A percentile compares a stretch with the other conserved stretches of the same genome.
phyloP scores from a whole-genome alignment of 2,888 invertebrate species.

The Aquatica leii region DNA sequence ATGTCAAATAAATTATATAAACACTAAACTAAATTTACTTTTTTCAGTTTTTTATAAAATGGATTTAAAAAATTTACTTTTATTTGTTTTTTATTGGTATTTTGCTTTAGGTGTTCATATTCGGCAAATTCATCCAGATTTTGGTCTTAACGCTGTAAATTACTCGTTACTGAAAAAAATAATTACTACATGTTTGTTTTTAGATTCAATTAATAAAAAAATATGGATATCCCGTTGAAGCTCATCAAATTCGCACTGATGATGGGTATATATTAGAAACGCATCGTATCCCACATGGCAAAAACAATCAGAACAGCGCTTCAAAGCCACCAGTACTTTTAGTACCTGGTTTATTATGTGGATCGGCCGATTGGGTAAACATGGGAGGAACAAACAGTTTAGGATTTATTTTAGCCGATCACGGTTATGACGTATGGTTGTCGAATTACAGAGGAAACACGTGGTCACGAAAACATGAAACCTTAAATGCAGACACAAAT shows the following conservation, averaged over 20 bases:
- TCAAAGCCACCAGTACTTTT: slow-evolving; percentile 68
- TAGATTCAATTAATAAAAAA: slow-evolving; percentile 57
- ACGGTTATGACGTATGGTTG: slow-evolving; percentile 66
- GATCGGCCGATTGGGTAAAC: slow-evolving; percentile 78
- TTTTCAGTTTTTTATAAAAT: too few species aligned
- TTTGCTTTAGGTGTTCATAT: too few species aligned
- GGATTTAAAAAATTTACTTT: too few species aligned
- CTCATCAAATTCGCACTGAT: slow-evolving; percentile 58
- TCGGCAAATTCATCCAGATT: slow-evolving; percentile 8
- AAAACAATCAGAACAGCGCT: slow-evolving; percentile 40
- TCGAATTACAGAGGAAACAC: slow-evolving; percentile 68
- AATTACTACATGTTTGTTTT: slow-evolving; percentile 1
- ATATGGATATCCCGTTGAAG: slow-evolving; percentile 58
- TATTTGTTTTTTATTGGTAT: too few species aligned
- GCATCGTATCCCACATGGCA: slow-evolving; percentile 54
- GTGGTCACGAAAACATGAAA: slow-evolving; percentile 63
- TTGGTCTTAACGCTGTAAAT: slow-evolving; percentile 13
- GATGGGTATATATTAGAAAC: slow-evolving; percentile 60
- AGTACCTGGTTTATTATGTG: slow-evolving; percentile 79
- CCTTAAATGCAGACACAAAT: slow-evolving; percentile 53
- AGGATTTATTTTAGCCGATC: slow-evolving; percentile 58
- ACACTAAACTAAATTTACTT: too few species aligned
- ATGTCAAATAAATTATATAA: too few species aligned
- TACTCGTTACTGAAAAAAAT: not conserved
- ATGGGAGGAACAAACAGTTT: slow-evolving; percentile 68